Evolutionary conservation across 2,888 invertebrate genomes (phyloP).

Genomic region (Elmis aenea): DNA sequence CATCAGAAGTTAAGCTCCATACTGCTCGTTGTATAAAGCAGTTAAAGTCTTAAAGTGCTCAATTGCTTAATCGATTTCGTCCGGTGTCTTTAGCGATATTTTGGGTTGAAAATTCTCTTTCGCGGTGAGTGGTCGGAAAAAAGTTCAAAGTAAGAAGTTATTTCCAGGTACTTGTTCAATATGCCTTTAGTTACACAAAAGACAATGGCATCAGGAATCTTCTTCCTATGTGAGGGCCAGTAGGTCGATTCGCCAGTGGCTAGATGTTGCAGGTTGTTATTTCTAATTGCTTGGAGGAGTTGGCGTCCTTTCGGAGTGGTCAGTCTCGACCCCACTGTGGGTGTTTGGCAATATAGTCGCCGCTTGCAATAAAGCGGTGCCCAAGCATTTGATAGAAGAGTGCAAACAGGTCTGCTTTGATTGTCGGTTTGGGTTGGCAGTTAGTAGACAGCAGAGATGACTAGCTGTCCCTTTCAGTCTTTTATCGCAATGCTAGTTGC

Average conservation of each 20-base stretch:
- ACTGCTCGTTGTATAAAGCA: too few species aligned
- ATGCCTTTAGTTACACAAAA: conserved; percentile 5
- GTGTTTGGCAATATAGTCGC: conserved; percentile 16
- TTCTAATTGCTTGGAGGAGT: conserved; percentile 4
- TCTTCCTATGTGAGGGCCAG: conserved; percentile 4
- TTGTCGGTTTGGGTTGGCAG: conserved; percentile 16
- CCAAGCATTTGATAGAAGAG: too few species aligned
- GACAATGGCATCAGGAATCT: conserved; percentile 4
- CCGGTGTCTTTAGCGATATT: conserved; percentile 3
- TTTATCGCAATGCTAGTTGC: conserved; percentile 18
- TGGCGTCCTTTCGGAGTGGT: conserved; percentile 6
- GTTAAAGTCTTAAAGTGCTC: too few species aligned
- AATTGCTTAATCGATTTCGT: too few species aligned
- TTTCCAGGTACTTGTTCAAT: too few species aligned
- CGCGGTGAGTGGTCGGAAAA: conserved; percentile 1
- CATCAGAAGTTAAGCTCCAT: conserved; percentile 3
- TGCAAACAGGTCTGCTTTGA: conserved; percentile 16
- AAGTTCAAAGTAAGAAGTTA: background rate
- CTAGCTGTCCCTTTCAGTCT: conserved; percentile 10
- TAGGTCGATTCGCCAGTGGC: conserved; percentile 6
- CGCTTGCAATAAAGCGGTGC: conserved; percentile 16
- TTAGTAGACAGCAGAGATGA: conserved; percentile 18
- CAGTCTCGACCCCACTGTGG: conserved; percentile 12
- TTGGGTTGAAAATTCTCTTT: conserved; percentile 2
- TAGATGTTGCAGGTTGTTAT: conserved; percentile 6